These are phyloP conservation scores for Iguana delicatissima DNA, from an alignment of 2,797 vertebrate genomes.

Conservation along the genomic window DNA sequence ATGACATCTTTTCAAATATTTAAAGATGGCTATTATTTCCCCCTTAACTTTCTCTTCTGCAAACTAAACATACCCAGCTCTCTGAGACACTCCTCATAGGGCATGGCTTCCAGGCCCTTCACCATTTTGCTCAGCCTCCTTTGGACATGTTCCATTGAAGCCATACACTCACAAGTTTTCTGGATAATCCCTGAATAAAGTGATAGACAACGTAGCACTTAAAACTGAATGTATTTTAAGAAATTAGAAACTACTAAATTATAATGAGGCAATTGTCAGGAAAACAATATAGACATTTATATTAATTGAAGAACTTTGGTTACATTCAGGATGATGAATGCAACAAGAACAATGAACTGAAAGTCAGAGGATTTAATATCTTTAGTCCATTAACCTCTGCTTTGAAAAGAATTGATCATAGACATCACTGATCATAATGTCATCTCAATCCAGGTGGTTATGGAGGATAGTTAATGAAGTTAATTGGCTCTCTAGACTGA, in stretches of 20 bases:
- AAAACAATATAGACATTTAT: not conserved
- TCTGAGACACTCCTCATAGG: no score
- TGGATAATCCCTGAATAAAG: not conserved
- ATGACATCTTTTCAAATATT: no score
- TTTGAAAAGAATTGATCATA: constrained; percentile 29
- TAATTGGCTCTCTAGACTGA: constrained; percentile 17
- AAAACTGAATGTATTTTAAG: not conserved
- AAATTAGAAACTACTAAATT: not conserved
- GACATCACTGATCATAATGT: constrained; percentile 3
- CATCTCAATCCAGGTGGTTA: constrained; percentile 7
- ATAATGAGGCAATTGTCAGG: not conserved
- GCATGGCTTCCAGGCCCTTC: no score
- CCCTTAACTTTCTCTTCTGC: no score
- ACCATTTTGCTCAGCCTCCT: no score
- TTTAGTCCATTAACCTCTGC: constrained; percentile 1
- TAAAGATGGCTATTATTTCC: no score
- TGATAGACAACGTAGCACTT: no score
- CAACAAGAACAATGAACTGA: not conserved
- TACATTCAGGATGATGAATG: not conserved
- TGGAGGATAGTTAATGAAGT: constrained; percentile 1
- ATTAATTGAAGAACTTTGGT: not conserved
- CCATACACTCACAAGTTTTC: not conserved
- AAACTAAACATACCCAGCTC: no score
- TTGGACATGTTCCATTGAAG: no score
- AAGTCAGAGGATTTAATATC: not conserved